Evolutionary conservation across 2,797 vertebrate genomes (phyloP).

Genomic region (Catharus ustulatus): DNA sequence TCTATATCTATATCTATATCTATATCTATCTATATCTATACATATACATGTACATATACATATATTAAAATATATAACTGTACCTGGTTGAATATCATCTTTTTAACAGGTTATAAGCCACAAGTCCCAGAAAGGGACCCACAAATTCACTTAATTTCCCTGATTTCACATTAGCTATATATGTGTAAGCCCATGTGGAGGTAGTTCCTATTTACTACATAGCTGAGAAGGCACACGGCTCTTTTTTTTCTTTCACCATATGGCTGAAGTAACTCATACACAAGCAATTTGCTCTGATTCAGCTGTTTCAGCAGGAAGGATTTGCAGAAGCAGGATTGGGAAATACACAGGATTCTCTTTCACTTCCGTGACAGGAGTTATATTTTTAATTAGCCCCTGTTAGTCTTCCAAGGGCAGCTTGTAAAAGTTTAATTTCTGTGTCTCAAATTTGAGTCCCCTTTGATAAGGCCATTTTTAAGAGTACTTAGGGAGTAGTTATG

Average conservation of each 20-base stretch:
- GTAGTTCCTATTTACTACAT: constrained; percentile 44
- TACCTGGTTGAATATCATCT: neutral
- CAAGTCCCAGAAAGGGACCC: neutral
- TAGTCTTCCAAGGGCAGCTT: neutral
- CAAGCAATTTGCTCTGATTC: constrained; percentile 50
- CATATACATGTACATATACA: neutral
- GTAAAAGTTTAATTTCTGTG: neutral
- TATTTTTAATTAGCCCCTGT: constrained; percentile 54
- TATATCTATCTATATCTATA: neutral
- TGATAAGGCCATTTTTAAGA: neutral
- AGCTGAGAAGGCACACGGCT: neutral
- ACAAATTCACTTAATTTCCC: neutral
- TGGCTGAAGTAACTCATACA: constrained; percentile 30
- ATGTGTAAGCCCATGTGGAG: neutral
- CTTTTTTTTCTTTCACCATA: constrained; percentile 30
- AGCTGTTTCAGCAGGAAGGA: constrained; percentile 59
- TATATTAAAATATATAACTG: neutral
- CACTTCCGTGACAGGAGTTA: constrained; percentile 57
- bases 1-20: too few species aligned
- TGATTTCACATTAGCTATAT: constrained; percentile 26
- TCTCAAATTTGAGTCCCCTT: neutral
- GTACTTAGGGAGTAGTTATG: neutral
- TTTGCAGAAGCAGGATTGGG: constrained; percentile 62
- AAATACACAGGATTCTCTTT: constrained; percentile 59
- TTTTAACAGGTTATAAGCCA: neutral